phyloP scores from a whole-genome alignment of 2,888 invertebrate genomes.

The Drosophila suboccidentalis region DNA sequence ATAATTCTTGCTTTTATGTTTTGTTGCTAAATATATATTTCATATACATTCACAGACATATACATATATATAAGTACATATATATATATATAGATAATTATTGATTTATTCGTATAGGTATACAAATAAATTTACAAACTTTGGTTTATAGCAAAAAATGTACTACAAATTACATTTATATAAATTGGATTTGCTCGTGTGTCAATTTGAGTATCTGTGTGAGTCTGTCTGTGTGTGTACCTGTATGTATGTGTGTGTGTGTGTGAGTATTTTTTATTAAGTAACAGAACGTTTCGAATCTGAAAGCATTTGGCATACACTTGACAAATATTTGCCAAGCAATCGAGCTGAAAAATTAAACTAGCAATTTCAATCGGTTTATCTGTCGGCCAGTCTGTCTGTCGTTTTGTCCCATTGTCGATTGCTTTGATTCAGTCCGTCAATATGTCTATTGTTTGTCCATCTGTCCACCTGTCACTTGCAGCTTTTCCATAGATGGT shows the following conservation, averaged over 20 bases:
- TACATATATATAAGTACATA: conserved; percentile 17
- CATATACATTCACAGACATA: conserved; percentile 37
- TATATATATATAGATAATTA: conserved; percentile 25
- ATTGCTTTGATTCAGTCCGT: conserved; percentile 34
- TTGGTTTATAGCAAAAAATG: conserved; percentile 60
- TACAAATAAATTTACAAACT: conserved; percentile 58
- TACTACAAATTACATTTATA: conserved; percentile 68
- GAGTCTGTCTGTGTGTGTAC: conserved; percentile 9
- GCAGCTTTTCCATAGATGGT: conserved; percentile 12
- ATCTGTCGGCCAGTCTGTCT: conserved; percentile 43
- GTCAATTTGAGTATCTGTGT: conserved; percentile 24
- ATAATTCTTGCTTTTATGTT: conserved; percentile 26
- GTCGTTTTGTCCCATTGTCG: conserved; percentile 7
- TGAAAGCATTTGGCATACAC: conserved; percentile 58
- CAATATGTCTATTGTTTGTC: conserved; percentile 22
- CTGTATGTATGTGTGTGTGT: conserved; percentile 3
- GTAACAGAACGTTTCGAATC: conserved; percentile 60
- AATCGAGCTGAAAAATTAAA: conserved; percentile 75
- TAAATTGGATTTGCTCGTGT: conserved; percentile 55
- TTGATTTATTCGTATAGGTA: conserved; percentile 30
- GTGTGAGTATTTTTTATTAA: conserved; percentile 53
- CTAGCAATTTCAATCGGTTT: conserved; percentile 68
- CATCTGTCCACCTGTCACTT: conserved; percentile 11
- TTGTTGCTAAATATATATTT: conserved; percentile 30
- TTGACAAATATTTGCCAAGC: conserved; percentile 74